phyloP scores from a whole-genome alignment of 2,888 invertebrate genomes.

The Drosophila stalkeri region DNA sequence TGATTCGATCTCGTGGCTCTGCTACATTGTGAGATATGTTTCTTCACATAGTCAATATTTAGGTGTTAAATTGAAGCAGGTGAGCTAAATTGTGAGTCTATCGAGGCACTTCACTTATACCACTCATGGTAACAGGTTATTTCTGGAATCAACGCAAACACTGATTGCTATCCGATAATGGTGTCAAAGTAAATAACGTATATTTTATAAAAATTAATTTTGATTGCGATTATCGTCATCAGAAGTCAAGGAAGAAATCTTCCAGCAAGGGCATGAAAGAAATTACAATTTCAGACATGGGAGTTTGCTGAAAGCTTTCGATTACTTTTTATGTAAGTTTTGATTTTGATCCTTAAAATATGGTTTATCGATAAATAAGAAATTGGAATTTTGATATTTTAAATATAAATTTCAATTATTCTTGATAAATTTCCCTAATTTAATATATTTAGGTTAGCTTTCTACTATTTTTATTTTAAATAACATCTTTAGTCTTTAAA shows the following conservation, averaged over 20 bases:
- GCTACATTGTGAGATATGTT: not conserved
- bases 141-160: constrained; percentile 37
- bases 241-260: not conserved
- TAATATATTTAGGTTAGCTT: not conserved
- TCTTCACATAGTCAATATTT: constrained; percentile 9
- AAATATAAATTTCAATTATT: not conserved
- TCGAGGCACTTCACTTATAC: constrained; percentile 1
- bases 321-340: not conserved
- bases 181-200: constrained; percentile 35
- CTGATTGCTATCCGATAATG: constrained; percentile 30
- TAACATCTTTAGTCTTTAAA: not conserved
- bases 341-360: not conserved
- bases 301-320: not conserved
- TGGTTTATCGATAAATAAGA: not conserved
- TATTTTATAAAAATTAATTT: constrained; percentile 18
- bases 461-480: not conserved
- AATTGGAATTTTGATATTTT: not conserved
- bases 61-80: constrained; percentile 38
- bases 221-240: constrained; percentile 20
- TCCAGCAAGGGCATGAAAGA: not conserved
- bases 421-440: not conserved
- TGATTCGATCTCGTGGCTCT: not conserved
- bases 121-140: constrained; percentile 43
- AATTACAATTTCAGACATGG: not conserved
- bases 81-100: not conserved